A percentile compares a stretch with the other conserved stretches of the same genome.
Evolutionary conservation across 2,888 invertebrate genomes (phyloP).

Genomic region (Tipula helvola): DNA sequence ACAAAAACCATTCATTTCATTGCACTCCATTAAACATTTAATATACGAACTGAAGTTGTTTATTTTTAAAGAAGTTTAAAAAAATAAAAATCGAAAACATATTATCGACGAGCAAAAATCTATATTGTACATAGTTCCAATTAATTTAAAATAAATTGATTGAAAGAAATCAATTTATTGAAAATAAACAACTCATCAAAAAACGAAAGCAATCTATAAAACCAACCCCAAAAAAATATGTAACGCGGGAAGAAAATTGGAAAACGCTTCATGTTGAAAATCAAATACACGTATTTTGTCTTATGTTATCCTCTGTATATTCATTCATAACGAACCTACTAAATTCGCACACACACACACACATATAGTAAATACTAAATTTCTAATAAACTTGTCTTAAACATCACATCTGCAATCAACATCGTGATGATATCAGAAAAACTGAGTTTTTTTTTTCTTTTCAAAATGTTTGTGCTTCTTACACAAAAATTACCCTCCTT

Average conservation of each 20-base stretch:
- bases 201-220: background rate
- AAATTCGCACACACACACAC: background rate
- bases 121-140: background rate
- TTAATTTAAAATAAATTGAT: background rate
- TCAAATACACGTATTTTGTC: background rate
- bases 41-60: background rate
- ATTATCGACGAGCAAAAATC: background rate
- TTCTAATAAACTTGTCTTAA: conserved; percentile 4
- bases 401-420: background rate
- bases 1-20: background rate
- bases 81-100: background rate
- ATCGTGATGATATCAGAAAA: background rate
- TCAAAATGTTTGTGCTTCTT: background rate
- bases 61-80: background rate
- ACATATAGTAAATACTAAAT: background rate
- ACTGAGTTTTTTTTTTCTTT: background rate
- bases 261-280: background rate
- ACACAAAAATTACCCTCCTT: background rate
- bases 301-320: background rate
- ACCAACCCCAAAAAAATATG: background rate
- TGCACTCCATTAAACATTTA: background rate
- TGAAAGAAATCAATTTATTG: background rate
- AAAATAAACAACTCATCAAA: conserved; percentile 4
- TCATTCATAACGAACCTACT: background rate
- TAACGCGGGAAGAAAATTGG: background rate